phyloP scores from a whole-genome alignment of 2,797 vertebrate genomes.

The Sebastes glaucus region DNA sequence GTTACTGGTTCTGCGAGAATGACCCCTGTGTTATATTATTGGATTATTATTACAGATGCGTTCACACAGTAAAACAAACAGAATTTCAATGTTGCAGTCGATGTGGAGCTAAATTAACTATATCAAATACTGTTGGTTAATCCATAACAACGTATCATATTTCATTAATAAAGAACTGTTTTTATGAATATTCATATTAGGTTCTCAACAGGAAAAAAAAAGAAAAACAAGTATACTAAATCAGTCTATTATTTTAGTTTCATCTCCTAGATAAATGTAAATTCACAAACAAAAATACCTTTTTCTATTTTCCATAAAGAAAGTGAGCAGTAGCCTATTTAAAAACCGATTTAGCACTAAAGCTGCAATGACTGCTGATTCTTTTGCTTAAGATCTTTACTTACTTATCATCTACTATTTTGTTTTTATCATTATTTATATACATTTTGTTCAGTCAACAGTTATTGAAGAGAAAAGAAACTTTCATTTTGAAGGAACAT shows the following conservation, averaged over 20 bases:
- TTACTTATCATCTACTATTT: not conserved
- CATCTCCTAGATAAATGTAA: not conserved
- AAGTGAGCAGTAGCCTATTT: not conserved
- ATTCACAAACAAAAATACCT: not conserved
- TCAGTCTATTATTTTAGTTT: no score
- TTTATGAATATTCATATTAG: no score
- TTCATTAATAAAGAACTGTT: no score
- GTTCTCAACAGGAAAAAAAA: no score
- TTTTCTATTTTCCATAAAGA: not conserved
- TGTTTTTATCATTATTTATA: not conserved
- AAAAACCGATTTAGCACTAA: not conserved
- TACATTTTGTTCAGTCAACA: not conserved
- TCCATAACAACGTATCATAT: no score
- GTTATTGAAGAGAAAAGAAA: rapidly evolving
- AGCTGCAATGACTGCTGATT: not conserved
- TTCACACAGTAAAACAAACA: not conserved
- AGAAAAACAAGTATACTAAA: no score
- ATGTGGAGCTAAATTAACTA: no score
- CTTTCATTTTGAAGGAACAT: slow-evolving; percentile 18
- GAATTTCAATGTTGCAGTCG: no score
- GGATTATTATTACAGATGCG: not conserved
- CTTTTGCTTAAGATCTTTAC: not conserved
- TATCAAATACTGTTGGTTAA: no score
- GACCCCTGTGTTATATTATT: not conserved
- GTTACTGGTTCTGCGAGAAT: not conserved